Base-by-base conservation (phyloP, 2,113 vertebrate genomes). In the Suricata suricatta region DNA sequence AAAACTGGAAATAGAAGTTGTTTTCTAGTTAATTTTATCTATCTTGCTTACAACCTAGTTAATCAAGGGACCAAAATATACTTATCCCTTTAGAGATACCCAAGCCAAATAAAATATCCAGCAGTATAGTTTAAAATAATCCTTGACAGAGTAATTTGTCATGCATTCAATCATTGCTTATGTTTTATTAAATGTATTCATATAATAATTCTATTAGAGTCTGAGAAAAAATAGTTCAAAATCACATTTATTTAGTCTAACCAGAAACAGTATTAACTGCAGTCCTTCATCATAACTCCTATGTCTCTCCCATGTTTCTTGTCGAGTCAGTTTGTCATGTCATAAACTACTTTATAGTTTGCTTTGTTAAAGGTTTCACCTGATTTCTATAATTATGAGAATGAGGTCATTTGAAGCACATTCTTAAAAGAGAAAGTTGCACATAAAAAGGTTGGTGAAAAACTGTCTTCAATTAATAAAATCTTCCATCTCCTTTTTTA, bases 161-260 rank as follows among this genome's bases (percentile, higher is more conserved):
- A 76, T 47, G 54, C 5, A 84, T n/a, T 87, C 35, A 93, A 92
- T 83, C 68, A 44, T 68, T 52, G 7, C 47, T 92, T 94, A 68
- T 69, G n/a, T 44, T 86, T 57, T 52, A 41, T 12, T 7, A 96
- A 77, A 21, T 68, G 1, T 60, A 52, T 60, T 90, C 8, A 50
- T 89, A 21, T 33, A 95, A 71, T 89, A n/a, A 79, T 69, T 33
- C 44, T 50, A 76, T 84, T 50, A 97, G 13, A 97, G 13, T 80
- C 17, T 66, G 23, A 88, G 12, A 29, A 82, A 74, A 93, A 91
- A 44, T 82, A 52, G 5, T n/a, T 84, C 33, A 14, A 9, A 84
- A 50, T 57, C 41, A 23, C 27, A 72, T 57, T 81, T 63, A 85
- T 74, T 66, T 93, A 85, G 76, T 96, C 19, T 57, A 76, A 25